Evolutionary conservation across 2,888 invertebrate species (phyloP).

Genomic region (Phanerotoma sp.): DNA sequence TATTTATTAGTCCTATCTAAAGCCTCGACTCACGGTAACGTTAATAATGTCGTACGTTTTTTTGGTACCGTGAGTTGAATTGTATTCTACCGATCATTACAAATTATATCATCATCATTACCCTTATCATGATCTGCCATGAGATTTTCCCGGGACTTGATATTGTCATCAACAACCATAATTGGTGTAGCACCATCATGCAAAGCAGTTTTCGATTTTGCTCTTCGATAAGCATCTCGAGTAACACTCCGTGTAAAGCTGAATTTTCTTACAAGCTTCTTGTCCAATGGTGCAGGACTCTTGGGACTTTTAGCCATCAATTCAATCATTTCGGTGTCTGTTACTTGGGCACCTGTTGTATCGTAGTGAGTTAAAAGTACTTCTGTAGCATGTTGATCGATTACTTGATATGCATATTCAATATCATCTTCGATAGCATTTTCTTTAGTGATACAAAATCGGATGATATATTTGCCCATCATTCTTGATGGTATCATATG

Average conservation of each 20-base stretch:
- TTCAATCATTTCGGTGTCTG: slow-evolving; percentile 42
- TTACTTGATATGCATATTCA: slow-evolving; percentile 66
- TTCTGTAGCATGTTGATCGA: slow-evolving; percentile 64
- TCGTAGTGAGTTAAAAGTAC: slow-evolving; percentile 57
- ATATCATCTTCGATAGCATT: slow-evolving; percentile 75
- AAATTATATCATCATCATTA: slow-evolving; percentile 50
- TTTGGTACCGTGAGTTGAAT: slow-evolving; percentile 49
- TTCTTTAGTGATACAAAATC: slow-evolving; percentile 82
- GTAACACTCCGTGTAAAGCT: slow-evolving; percentile 64
- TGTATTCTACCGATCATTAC: slow-evolving; percentile 53
- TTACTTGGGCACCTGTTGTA: slow-evolving; percentile 40
- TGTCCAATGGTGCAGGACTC: slow-evolving; percentile 59
- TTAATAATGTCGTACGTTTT: slow-evolving; percentile 42
- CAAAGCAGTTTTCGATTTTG: slow-evolving; percentile 60
- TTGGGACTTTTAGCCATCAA: slow-evolving; percentile 53
- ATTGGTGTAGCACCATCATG: slow-evolving; percentile 63
- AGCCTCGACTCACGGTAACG: slow-evolving; percentile 46
- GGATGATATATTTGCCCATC: slow-evolving; percentile 71
- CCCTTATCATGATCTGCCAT: slow-evolving; percentile 16
- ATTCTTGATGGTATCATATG: slow-evolving; percentile 86
- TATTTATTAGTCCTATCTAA: slow-evolving; percentile 20
- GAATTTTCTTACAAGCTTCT: slow-evolving; percentile 61
- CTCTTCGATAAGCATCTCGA: slow-evolving; percentile 60
- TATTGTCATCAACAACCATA: slow-evolving; percentile 59
- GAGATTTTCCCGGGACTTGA: slow-evolving; percentile 41